Percentiles rank a stretch among this genome's conserved stretches.
phyloP scores from a whole-genome alignment of 2,888 invertebrate species.

The Agonopterix subpropinquella region DNA sequence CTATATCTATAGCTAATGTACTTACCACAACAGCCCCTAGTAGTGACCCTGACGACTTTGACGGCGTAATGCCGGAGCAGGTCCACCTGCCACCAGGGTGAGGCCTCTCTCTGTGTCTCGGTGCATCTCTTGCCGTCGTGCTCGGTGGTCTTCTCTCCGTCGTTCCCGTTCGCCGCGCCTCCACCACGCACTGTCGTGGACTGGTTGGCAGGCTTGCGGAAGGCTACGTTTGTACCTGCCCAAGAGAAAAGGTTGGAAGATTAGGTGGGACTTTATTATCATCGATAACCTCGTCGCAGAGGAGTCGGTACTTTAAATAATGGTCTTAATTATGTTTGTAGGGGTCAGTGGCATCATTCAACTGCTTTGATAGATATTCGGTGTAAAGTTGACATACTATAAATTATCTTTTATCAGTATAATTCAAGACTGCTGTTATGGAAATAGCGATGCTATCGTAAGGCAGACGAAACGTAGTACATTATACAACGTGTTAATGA shows the following conservation, averaged over 20 bases:
- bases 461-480: too few relatives aligned
- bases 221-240: slow-evolving; percentile 89
- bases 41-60: slow-evolving; percentile 90
- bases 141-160: slow-evolving; percentile 88
- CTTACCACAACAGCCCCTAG: slow-evolving; percentile 86
- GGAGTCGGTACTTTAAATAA: too few relatives aligned
- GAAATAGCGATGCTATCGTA: too few relatives aligned
- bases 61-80: slow-evolving; percentile 88
- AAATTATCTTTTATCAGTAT: too few relatives aligned
- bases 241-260: background rate
- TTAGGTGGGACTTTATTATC: too few relatives aligned
- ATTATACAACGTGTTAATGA: too few relatives aligned
- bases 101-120: slow-evolving; percentile 91
- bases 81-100: slow-evolving; percentile 96
- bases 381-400: too few relatives aligned
- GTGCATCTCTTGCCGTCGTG: slow-evolving; percentile 93
- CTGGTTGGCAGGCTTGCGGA: slow-evolving; percentile 91
- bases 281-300: too few relatives aligned
- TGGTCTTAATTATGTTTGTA: too few relatives aligned
- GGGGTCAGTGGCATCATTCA: background rate
- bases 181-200: slow-evolving; percentile 92
- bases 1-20: slow-evolving; percentile 3
- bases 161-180: slow-evolving; percentile 88
- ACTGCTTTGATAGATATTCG: too few relatives aligned
- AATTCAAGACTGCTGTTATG: too few relatives aligned